A percentile compares a stretch with the other conserved stretches of the same genome.
Conservation (phyloP, 37 sponge, comb jelly and placozoan genomes). For the Lycopodina hypogea region DNA sequence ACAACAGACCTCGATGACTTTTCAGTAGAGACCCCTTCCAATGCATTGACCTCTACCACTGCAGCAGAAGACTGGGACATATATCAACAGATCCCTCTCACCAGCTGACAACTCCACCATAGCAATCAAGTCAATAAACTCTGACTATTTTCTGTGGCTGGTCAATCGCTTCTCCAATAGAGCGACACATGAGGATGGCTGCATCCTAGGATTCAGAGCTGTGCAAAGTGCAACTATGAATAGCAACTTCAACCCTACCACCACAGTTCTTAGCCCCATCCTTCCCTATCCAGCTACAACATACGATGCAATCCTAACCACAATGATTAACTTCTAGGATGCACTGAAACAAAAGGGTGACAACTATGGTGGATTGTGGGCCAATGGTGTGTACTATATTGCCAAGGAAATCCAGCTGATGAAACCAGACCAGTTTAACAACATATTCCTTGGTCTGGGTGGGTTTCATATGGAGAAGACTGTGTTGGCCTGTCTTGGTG, state of each 20-base stretch:
- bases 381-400: background rate
- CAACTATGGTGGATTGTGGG: constrained; percentile 2
- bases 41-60: background rate
- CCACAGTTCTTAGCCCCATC: background rate
- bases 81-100: background rate
- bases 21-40: background rate
- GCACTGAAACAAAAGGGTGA: background rate
- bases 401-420: background rate
- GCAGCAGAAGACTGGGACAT: background rate
- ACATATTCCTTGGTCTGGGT: constrained; percentile 1
- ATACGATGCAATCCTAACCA: constrained; percentile 1
- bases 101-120: background rate
- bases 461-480: background rate
- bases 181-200: background rate
- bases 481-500: constrained; percentile 2
- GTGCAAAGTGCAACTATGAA: background rate
- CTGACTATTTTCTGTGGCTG: background rate
- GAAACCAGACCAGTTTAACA: constrained; percentile 1
- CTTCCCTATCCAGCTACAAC: constrained; percentile 2
- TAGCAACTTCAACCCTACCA: background rate
- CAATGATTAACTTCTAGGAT: background rate
- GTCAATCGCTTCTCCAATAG: background rate
- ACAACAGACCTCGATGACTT: background rate
- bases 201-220: background rate
- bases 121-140: constrained; percentile 1